These are phyloP conservation scores for Camptogramma bilineatum DNA, from an alignment of 2,888 invertebrate genomes.

Conservation along the genomic window DNA sequence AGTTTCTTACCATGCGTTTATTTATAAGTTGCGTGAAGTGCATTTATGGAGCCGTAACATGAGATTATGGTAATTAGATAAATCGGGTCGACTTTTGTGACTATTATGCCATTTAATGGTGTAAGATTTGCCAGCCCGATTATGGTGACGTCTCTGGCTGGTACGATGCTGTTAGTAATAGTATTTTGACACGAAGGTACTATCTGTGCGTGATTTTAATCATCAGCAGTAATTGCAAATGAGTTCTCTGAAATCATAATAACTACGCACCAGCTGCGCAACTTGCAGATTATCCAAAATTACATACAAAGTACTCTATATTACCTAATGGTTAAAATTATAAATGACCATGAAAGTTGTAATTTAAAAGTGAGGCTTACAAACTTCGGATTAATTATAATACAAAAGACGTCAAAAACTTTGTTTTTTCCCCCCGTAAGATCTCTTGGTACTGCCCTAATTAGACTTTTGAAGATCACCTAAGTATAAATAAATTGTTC, in stretches of 20 bases:
- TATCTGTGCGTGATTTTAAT: slow-evolving; percentile 23
- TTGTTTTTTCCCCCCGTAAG: neutral
- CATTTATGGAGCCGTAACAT: slow-evolving; percentile 30
- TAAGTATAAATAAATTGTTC: too few relatives aligned
- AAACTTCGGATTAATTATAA: neutral
- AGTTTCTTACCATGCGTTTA: slow-evolving; percentile 2
- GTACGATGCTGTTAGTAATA: slow-evolving; percentile 30
- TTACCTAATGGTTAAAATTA: slow-evolving; percentile 17
- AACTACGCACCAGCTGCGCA: slow-evolving; percentile 18
- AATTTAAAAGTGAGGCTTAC: neutral
- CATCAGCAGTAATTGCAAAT: slow-evolving; percentile 12
- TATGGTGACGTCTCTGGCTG: slow-evolving; percentile 38
- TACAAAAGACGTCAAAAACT: neutral
- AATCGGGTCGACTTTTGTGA: slow-evolving; percentile 38
- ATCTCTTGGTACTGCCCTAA: neutral
- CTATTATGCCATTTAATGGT: slow-evolving; percentile 37
- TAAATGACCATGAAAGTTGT: slow-evolving; percentile 6
- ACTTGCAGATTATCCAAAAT: slow-evolving; percentile 15
- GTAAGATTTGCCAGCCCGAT: slow-evolving; percentile 43
- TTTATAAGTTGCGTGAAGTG: slow-evolving; percentile 25
- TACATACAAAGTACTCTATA: slow-evolving; percentile 3
- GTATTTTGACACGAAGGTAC: slow-evolving; percentile 21
- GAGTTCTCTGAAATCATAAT: slow-evolving; percentile 18
- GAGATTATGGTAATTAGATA: slow-evolving; percentile 38
- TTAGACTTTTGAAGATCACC: neutral